Percentiles rank a stretch among this genome's conserved stretches.
Evolutionary conservation across 1,140 invertebrate species (phyloP).

Genomic region (Zelostemma sp.): DNA sequence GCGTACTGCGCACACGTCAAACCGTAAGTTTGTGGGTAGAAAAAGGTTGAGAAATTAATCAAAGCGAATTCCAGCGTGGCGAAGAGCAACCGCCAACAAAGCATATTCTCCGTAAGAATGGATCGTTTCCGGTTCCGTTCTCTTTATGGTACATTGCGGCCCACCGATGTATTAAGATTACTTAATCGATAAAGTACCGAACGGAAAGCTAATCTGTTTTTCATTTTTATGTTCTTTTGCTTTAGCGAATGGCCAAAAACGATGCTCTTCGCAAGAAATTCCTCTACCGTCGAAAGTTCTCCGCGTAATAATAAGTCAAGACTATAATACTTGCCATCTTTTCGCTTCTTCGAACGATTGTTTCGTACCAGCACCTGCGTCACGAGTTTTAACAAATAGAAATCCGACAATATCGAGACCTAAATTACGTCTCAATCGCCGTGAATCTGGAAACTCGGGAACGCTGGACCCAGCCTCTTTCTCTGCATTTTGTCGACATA

Average conservation of each 20-base stretch:
- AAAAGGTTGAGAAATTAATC: conserved; percentile 68
- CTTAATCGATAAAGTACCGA: conserved; percentile 69
- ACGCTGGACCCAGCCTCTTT: conserved; percentile 20
- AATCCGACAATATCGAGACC: no score
- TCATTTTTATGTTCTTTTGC: conserved; percentile 47
- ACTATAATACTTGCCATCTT: not conserved
- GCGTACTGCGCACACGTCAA: conserved; percentile 24
- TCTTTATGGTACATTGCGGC: conserved; percentile 72
- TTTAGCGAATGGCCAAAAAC: conserved; percentile 22
- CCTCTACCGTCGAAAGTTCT: conserved; percentile 41
- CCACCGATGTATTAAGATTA: conserved; percentile 72
- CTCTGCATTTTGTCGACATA: conserved; percentile 20
- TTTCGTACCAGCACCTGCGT: not conserved
- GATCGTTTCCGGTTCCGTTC: conserved; percentile 71
- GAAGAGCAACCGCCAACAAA: conserved; percentile 69
- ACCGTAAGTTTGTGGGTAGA: conserved; percentile 49
- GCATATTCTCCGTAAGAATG: conserved; percentile 71
- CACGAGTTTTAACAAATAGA: no score
- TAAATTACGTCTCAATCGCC: not conserved
- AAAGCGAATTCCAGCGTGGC: conserved; percentile 72
- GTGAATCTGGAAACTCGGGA: not conserved
- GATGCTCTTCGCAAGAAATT: conserved; percentile 39
- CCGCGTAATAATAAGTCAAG: conserved; percentile 9
- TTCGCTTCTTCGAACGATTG: not conserved
- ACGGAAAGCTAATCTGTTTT: conserved; percentile 67